Base-by-base conservation (phyloP, 2,113 vertebrate genomes). In the Callorhinus ursinus region DNA sequence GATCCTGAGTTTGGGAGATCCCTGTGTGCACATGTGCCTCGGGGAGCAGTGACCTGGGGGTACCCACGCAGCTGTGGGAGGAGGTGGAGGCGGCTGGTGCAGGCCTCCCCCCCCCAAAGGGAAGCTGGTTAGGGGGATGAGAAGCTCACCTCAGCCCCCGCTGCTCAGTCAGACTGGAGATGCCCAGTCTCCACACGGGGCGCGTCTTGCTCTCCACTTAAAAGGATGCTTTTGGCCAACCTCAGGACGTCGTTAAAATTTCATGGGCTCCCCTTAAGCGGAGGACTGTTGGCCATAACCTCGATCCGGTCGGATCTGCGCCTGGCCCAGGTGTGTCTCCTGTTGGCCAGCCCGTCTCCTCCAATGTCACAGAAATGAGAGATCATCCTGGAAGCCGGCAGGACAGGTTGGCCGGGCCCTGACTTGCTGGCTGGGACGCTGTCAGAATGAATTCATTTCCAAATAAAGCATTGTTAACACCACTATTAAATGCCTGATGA, bases 101-200 rank as follows among this genome's bases (percentile, higher is more conserved):
- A 51, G 87, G 69, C 71, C 18, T 1, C 33, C 86, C 53, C 0
- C 79, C 24, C 1, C 28, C 57, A 51, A 0, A n/a, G 82, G 95
- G 98, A 97, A 96, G 98, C 80, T 96, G 96, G 87, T 96, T 94
- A 31, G 88, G 65, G 90, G 97, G 97, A 97, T 98, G 97, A 98
- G 97, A 97, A 97, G 93, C 93, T 97, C 46, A 18, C 96, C 80
- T 94, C 77, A 69, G 86, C 33, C 88, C 97, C 98, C 94, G 96
- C 24, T 57, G 92, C 95, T 63, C 49, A 67, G 98, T 98, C 98
- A 96, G 94, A 59, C 10, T 63, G 84, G 97, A 98, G 98, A 96
- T 96, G 95, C 16, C 72, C 61, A 42, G 80, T 39, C 33, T 28
- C 84, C 59, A 0, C 12, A 4, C 61, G 3, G 0, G 3, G 24